Base-by-base conservation (phyloP, 1,140 invertebrate genomes). In the Littorina saxatilis region DNA sequence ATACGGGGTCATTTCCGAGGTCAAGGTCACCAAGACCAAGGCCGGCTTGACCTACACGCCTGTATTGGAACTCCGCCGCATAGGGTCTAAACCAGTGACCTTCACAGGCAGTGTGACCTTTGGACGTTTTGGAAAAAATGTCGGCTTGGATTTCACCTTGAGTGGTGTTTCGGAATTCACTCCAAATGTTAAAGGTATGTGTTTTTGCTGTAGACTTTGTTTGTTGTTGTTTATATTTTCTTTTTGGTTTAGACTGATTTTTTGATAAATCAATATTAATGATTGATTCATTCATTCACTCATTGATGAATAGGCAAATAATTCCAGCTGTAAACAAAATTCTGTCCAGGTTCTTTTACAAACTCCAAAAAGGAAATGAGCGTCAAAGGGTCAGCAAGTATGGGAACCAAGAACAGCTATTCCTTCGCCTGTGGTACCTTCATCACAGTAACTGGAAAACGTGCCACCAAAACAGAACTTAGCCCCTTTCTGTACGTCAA, bases 291-390 rank as follows among this genome's bases (percentile, higher is more conserved):
- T n/a, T n/a, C n/a, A n/a, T n/a, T n/a, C n/a, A n/a, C n/a, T n/a
- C n/a, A n/a, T n/a, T n/a, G n/a, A n/a, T n/a, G n/a, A n/a, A n/a
- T 47, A 47, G 5, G 43, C 43, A 47, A 9, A 47, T 47, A 47
- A 17, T 47, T 9, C 43, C 43, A 9, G 43, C n/a, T 66, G 32
- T 11, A 5, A 66, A 5, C n/a, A 7, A 35, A 7, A 7, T 66
- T 11, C 66, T 17, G 20, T 23, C 3, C 2, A 78, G 76, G 37
- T 11, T 78, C 55, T n/a, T 7, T 78, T 11, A 78, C 55, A n/a
- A 78, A 78, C 76, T 58, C 52, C 0, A 66, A 43, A 15, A 52
- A 61, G 7, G 76, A 78, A n/a, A 43, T 63, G 55, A 78, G 76
- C 27, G 15, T 66, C 39, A 78, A 66, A 66, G 29, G 29, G 13